Percentiles rank a stretch among this genome's conserved stretches.
Conservation (phyloP, 2,113 vertebrate genomes). For the Pagrus major region DNA sequence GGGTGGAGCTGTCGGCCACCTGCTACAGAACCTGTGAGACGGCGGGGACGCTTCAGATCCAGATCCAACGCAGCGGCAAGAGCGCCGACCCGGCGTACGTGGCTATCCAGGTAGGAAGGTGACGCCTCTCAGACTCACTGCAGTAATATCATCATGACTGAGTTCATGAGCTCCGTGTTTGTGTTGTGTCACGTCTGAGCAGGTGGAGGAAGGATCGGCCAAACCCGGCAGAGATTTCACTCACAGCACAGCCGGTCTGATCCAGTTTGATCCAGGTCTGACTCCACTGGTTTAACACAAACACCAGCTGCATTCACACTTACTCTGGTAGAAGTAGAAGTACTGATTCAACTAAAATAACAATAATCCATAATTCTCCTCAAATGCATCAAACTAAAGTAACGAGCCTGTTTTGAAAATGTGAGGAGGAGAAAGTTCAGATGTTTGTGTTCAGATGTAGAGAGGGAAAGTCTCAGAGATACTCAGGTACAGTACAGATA, state of each 20-base stretch:
- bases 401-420: no score
- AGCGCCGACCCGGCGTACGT: slow-evolving; percentile 82
- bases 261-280: slow-evolving; percentile 86
- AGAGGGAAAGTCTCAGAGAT: no score
- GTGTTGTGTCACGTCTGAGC: slow-evolving; percentile 19
- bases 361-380: no score
- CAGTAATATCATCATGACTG: no score
- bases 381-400: no score
- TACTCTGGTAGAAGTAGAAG: no score
- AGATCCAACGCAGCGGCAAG: slow-evolving; percentile 76
- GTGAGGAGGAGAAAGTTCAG: no score
- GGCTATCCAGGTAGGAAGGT: slow-evolving; percentile 71
- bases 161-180: neutral
- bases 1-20: slow-evolving; percentile 77
- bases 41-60: slow-evolving; percentile 80
- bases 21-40: slow-evolving; percentile 82
- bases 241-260: slow-evolving; percentile 74
- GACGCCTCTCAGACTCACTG: neutral
- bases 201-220: slow-evolving; percentile 82
- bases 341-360: no score
- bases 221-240: slow-evolving; percentile 82
- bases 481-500: no score
- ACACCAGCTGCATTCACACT: no score
- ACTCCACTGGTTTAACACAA: neutral
- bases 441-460: no score